phyloP scores from a whole-genome alignment of 2,113 vertebrate species.

The Lamprologus sp. region DNA sequence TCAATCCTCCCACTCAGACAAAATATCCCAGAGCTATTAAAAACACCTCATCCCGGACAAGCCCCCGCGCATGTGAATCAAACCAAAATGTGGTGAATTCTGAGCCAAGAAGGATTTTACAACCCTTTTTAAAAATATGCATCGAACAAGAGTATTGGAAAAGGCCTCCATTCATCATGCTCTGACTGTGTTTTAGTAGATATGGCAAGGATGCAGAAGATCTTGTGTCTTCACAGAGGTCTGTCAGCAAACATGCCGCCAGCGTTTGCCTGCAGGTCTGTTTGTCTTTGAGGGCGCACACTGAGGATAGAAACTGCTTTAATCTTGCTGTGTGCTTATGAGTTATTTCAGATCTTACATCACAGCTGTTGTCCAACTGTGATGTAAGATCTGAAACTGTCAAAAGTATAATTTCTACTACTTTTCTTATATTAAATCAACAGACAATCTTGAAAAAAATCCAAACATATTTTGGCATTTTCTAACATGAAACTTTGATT shows the following conservation, averaged over 20 bases:
- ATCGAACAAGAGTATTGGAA: not conserved
- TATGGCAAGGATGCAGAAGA: slow-evolving; percentile 44
- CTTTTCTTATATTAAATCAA: not conserved
- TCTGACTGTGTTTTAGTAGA: slow-evolving; percentile 34
- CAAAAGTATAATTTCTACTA: not conserved
- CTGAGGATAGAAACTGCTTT: not conserved
- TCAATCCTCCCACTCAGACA: not conserved
- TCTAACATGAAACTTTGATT: not conserved
- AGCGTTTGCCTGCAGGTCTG: slow-evolving; percentile 11
- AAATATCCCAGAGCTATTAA: not conserved
- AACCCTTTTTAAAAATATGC: not conserved
- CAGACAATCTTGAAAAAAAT: not conserved
- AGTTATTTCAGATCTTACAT: not conserved
- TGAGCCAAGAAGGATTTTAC: not conserved
- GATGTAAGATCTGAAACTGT: not conserved
- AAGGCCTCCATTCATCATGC: slow-evolving; percentile 41
- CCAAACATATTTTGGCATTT: not conserved
- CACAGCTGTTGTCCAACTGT: not conserved
- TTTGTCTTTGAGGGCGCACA: slow-evolving; percentile 39
- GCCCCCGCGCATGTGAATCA: not conserved
- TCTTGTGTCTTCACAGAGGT: slow-evolving; percentile 62
- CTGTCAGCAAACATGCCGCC: slow-evolving; percentile 65
- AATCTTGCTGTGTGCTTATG: not conserved
- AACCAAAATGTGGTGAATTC: not conserved
- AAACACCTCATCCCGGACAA: not conserved